Conservation (phyloP, 2,888 invertebrate genomes). For the Habrosyne pyritoides region DNA sequence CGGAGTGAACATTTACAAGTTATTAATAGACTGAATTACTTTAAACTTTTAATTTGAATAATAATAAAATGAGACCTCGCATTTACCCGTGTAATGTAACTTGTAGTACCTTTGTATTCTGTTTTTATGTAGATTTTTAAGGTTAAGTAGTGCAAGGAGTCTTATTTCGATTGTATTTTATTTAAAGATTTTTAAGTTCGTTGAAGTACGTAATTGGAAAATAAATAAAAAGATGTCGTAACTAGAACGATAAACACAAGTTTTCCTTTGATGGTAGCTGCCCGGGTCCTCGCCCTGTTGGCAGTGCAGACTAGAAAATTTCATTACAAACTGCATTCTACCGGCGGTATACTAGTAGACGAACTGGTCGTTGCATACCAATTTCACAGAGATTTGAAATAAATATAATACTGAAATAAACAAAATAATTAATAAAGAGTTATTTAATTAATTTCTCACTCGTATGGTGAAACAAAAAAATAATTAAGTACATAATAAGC, state of each 20-base stretch:
- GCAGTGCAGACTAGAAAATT: conserved; percentile 49
- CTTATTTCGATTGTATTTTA: too few species aligned
- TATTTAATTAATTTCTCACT: too few species aligned
- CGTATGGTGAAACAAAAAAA: too few species aligned
- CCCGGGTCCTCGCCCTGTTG: conserved; percentile 24
- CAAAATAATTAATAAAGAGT: not conserved
- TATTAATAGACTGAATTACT: not conserved
- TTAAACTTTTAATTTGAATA: not conserved
- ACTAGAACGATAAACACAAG: conserved; percentile 15
- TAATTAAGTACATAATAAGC: too few species aligned
- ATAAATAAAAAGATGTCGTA: not conserved
- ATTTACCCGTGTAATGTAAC: too few species aligned
- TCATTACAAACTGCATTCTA: conserved; percentile 49
- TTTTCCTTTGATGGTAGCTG: conserved; percentile 25
- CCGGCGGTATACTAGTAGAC: not conserved
- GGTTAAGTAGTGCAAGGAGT: too few species aligned
- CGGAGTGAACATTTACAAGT: not conserved
- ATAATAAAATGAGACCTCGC: too few species aligned
- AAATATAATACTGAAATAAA: not conserved
- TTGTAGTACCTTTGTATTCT: too few species aligned
- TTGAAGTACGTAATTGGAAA: too few species aligned
- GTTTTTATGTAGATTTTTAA: too few species aligned
- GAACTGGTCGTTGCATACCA: not conserved
- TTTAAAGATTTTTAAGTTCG: too few species aligned
- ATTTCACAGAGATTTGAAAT: not conserved